Evolutionary conservation across 2,888 invertebrate genomes (phyloP).

Genomic region (Brenthis ino): DNA sequence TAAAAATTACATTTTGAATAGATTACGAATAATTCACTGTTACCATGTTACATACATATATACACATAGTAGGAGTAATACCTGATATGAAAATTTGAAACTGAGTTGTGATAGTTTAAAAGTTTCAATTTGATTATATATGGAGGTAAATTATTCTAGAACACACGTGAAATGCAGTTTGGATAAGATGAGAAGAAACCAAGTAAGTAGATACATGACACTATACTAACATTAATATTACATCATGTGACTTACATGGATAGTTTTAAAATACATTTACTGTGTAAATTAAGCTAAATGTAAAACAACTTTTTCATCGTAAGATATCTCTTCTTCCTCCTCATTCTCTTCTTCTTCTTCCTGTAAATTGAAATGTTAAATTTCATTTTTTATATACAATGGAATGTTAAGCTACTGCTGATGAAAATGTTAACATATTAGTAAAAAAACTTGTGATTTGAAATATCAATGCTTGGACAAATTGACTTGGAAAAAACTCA

Average conservation of each 20-base stretch:
- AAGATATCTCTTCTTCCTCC: slow-evolving; percentile 47
- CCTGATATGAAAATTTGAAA: not conserved
- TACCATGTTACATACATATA: too few relatives aligned
- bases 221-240: slow-evolving; percentile 1
- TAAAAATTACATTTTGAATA: too few relatives aligned
- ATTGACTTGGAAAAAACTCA: too few relatives aligned
- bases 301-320: slow-evolving; percentile 51
- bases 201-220: slow-evolving; percentile 9
- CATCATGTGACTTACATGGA: slow-evolving; percentile 5
- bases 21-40: too few relatives aligned
- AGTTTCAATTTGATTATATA: not conserved
- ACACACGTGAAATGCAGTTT: slow-evolving; percentile 19
- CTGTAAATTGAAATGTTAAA: slow-evolving; percentile 34
- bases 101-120: not conserved
- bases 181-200: slow-evolving; percentile 8
- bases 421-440: too few relatives aligned
- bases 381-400: not conserved
- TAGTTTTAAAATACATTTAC: slow-evolving; percentile 17
- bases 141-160: slow-evolving; percentile 11
- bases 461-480: too few relatives aligned
- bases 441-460: too few relatives aligned
- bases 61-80: not conserved
- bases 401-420: too few relatives aligned
- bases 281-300: slow-evolving; percentile 47
- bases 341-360: slow-evolving; percentile 47